Base-by-base conservation (phyloP, 2,888 invertebrate genomes). In the Colostygia pectinataria region DNA sequence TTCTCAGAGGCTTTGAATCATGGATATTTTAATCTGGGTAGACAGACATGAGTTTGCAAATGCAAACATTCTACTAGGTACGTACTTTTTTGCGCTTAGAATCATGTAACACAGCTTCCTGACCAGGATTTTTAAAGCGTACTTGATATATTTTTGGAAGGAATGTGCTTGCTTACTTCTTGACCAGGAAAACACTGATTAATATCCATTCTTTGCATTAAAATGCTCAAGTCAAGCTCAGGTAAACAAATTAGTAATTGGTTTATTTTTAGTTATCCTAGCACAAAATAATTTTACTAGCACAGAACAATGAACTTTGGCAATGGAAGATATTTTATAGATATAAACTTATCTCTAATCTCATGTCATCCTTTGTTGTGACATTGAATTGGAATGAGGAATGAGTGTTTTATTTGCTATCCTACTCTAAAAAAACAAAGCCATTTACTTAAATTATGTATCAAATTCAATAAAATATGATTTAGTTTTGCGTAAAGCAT, bases 331-430 rank as follows among this genome's bases (percentile, higher is more conserved):
- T 31, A n/a, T 20, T 20, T 2, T 3, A 2, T 15, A 20, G 6
- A 4, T 20, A 6, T 2, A 20, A 1, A 5, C 6, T 1, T 6
- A 6, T 20, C 4, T 4, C 6, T 20, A 20, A 28, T 29, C 10
- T 48, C 34, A 46, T 63, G 53, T 59, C 58, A 68, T 68, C 67
- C 71, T 77, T 77, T 79, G 78, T 80, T 78, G 65, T 80, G 77
- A 77, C 74, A 75, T 71, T 77, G 74, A 74, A 74, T 57, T 63
- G 67, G 72, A 74, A 80, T 72, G 73, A 71, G 4, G n/a, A n/a
- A n/a, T n/a, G n/a, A 70, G 63, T 63, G 66, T 55, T 36, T 29
- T 60, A 18, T 6, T 59, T 60, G 55, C 8, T 25, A 1, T 25
- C 1, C 24, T 25, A n/a, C n/a, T 25, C 2, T n/a, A n/a, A n/a